phyloP scores from a whole-genome alignment of 2,113 vertebrate genomes.

The Chinchilla lanigera region DNA sequence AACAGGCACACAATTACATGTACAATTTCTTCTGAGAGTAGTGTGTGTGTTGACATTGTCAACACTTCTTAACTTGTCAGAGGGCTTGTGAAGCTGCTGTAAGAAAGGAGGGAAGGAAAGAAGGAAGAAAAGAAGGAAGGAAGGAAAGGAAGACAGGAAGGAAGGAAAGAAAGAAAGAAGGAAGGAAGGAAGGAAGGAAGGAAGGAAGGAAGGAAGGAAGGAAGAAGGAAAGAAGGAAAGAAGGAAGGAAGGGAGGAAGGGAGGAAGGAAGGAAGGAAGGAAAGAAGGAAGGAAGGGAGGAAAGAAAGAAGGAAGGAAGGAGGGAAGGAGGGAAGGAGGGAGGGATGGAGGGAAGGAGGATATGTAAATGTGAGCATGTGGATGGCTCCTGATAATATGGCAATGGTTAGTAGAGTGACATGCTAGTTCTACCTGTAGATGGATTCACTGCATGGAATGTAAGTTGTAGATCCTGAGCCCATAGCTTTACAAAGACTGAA shows the following conservation, averaged over 20 bases:
- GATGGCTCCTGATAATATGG: not conserved
- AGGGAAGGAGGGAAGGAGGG: not conserved
- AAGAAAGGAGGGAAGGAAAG: not conserved
- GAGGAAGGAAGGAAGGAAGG: too few relatives aligned
- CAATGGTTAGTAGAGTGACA: not conserved
- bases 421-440: not conserved
- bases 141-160: not conserved
- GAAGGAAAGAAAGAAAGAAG: too few relatives aligned
- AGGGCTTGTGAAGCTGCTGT: not conserved
- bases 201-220: not conserved
- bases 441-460: not conserved
- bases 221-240: not conserved
- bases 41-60: not conserved
- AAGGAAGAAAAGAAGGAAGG: not conserved
- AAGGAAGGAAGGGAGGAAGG: too few relatives aligned
- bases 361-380: not conserved
- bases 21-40: not conserved
- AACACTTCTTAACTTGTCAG: not conserved
- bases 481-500: conserved; percentile 44
- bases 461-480: not conserved
- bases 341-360: not conserved
- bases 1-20: not conserved
- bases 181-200: not conserved
- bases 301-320: not conserved
- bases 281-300: not conserved